Base-by-base conservation (phyloP, 2,888 invertebrate genomes). In the Furcula furcula region DNA sequence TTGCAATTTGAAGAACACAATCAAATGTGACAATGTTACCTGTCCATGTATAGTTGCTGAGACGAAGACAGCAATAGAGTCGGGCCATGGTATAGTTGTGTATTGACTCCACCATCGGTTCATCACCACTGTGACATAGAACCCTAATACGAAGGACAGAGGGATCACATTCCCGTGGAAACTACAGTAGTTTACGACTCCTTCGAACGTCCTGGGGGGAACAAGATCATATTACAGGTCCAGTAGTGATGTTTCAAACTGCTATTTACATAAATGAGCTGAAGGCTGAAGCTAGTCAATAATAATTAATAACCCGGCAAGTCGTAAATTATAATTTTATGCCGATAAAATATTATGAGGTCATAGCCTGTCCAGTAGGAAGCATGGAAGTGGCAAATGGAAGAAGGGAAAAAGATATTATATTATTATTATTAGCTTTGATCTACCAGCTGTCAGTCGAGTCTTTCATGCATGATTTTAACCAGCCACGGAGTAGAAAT, bases 81-180 rank as follows among this genome's bases (percentile, higher is more conserved):
- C 96, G 0, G 96, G 96, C 93, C 95, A 95, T 1, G 97, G 96
- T 60, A 96, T 95, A 30, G 88, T 88, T 19, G 92, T 93, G 70
- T 95, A 96, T 75, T 96, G 96, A 70, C 90, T 93, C 96, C 96
- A 96, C 97, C 97, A 98, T 60, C 98, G 91, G 37, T 94, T 94
- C 93, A 97, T 97, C 30, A 98, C 97, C 52, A 97, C 93, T 4
- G 95, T 94, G 32, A 98, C 97, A 84, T 97, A 98, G 89, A 98
- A 98, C 55, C 98, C 97, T 55, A 98, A 91, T 40, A 98, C 97
- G 78, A 98, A 98, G 3, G 97, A 97, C 49, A 98, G 79, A 7
- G 98, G 98, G 60, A 98, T 97, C 55, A 97, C 91, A 81, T 94
- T 94, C 55, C 94, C 95, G 82, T 95, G 96, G 53, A 92, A 93